Base-by-base conservation (phyloP, 1,140 invertebrate species). In the Papilio dardanus region DNA sequence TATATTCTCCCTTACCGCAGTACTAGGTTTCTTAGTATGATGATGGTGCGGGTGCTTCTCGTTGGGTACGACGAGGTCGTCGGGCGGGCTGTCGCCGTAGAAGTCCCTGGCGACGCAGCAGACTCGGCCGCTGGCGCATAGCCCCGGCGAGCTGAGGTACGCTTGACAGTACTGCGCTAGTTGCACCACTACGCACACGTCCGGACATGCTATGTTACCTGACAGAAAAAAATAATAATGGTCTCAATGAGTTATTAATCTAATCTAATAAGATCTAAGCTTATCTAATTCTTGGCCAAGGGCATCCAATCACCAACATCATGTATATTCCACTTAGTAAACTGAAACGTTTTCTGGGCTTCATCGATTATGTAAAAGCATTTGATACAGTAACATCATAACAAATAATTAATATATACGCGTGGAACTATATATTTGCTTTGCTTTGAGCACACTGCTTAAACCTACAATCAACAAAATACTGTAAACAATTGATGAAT, bases 151-250 rank as follows among this genome's bases (percentile, higher is more conserved):
- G 54, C 96, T 96, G 6, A 98, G 86, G 74, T 97, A 96, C 0
- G 97, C 97, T 81, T 98, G 97, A 86, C 97, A 98, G 86, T 98
- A 98, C 82, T 96, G 95, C 0, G 97, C 96, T 69, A 98, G 96
- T 5, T 95, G 94, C 66, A 97, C 95, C 0, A 96, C 96, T 76
- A 98, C 97, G 81, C 97, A 98, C 8, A 98, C 95, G 0, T 97
- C 97, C 0, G 96, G 95, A 86, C 97, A 98, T 10, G 94, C 88
- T 8, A 90, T 93, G 88, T 95, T 96, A 16, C 89, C 94, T 95
- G 87, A 12, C 89, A 88, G 76, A 42, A 42, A 40, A 5, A 16
- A 50, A 28, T 35, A 30, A 30, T 14, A 37, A n/a, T n/a, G n/a
- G n/a, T 37, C 35, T 2, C 35, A 37, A 37, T 37, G 10, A 37